Evolutionary conservation across 2,888 invertebrate genomes (phyloP).

Genomic region (Allolobophora icterica): DNA sequence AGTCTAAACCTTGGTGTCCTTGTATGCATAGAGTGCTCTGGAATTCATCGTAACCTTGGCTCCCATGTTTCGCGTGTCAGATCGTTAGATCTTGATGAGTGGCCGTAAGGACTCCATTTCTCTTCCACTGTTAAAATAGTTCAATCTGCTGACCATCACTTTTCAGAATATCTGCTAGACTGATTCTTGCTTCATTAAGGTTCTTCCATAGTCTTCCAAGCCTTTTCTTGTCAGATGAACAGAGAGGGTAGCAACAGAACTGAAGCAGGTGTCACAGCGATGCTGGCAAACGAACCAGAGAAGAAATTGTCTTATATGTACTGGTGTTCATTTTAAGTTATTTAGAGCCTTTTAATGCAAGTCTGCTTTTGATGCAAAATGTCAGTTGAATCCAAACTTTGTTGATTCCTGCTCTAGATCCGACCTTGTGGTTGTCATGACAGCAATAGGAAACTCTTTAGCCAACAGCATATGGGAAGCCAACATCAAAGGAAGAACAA

Average conservation of each 20-base stretch:
- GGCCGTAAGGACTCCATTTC: slow-evolving; percentile 69
- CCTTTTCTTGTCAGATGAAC: not conserved
- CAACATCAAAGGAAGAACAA: slow-evolving; percentile 30
- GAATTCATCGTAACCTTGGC: slow-evolving; percentile 92
- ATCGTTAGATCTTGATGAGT: slow-evolving; percentile 92
- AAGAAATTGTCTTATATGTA: too few relatives aligned
- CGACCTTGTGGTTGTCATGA: slow-evolving; percentile 41
- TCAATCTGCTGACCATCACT: not conserved
- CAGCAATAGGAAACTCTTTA: slow-evolving; percentile 38
- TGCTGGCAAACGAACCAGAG: too few relatives aligned
- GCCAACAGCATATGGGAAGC: slow-evolving; percentile 42
- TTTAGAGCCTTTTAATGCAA: too few relatives aligned
- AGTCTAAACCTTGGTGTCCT: slow-evolving; percentile 91
- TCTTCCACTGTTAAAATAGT: not conserved
- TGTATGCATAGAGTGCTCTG: slow-evolving; percentile 97
- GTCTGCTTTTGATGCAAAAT: too few relatives aligned
- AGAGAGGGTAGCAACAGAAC: not conserved
- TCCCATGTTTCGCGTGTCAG: slow-evolving; percentile 94
- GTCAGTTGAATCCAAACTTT: not conserved
- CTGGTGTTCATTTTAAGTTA: too few relatives aligned
- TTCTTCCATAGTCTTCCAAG: not conserved
- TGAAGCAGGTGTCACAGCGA: too few relatives aligned
- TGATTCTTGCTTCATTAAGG: not conserved
- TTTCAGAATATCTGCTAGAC: not conserved
- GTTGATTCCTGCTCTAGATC: slow-evolving; percentile 32